Conservation (phyloP, 1,140 invertebrate genomes). For the Liolophura sinensis region DNA sequence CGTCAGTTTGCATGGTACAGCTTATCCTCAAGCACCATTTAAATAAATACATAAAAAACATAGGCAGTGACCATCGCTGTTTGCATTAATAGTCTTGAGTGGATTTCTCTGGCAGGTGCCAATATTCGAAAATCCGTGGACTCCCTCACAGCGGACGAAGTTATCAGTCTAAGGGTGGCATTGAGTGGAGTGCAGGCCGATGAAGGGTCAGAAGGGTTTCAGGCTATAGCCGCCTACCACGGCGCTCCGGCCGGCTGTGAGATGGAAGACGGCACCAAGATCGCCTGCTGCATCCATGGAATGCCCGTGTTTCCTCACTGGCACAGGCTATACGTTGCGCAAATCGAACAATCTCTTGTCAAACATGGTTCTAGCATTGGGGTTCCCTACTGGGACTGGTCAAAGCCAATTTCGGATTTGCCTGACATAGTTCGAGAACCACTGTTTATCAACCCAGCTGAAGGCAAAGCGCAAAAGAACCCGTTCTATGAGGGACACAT, state of each 20-base stretch:
- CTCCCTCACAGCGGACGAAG: too few species aligned
- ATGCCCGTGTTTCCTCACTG: conserved; percentile 27
- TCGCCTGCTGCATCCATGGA: conserved; percentile 29
- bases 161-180: conserved; percentile 11
- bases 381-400: conserved; percentile 34
- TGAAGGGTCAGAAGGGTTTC: neutral
- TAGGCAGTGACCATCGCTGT: too few species aligned
- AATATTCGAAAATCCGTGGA: too few species aligned
- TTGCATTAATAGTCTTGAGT: too few species aligned
- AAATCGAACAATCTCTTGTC: conserved; percentile 21
- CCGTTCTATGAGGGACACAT: conserved; percentile 20
- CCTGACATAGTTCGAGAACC: conserved; percentile 17
- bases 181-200: conserved; percentile 5
- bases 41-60: too few species aligned
- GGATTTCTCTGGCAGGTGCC: too few species aligned
- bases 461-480: conserved; percentile 15
- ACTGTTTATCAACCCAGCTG: conserved; percentile 14
- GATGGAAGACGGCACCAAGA: conserved; percentile 1
- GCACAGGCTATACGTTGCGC: conserved; percentile 27
- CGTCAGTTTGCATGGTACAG: too few species aligned
- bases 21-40: too few species aligned
- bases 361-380: conserved; percentile 12
- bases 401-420: conserved; percentile 12
- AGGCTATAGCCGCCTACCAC: conserved; percentile 19
- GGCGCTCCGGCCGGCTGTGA: conserved; percentile 24